These are phyloP conservation scores for Dromiciops gliroides DNA, from an alignment of 2,113 vertebrate genomes.

Conservation along the genomic window DNA sequence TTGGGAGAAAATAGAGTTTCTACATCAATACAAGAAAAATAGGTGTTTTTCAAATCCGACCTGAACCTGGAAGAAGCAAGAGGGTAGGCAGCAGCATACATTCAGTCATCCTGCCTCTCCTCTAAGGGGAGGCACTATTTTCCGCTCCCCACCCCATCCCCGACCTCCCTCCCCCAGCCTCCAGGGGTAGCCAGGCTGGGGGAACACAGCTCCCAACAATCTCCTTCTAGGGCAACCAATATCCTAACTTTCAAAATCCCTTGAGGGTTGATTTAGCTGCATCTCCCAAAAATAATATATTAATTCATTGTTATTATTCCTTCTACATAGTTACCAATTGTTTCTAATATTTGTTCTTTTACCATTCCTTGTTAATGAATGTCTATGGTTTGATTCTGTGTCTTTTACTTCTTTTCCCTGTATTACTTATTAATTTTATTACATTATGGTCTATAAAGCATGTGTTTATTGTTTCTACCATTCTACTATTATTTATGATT, in stretches of 20 bases:
- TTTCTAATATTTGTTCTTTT: neutral
- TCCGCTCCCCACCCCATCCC: slow-evolving; percentile 33
- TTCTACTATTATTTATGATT: neutral
- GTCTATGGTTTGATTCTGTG: neutral
- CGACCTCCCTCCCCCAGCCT: no score
- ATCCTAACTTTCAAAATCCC: neutral
- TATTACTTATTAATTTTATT: neutral
- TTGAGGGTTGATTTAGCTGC: neutral
- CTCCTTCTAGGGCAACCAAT: neutral
- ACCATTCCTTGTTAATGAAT: no score
- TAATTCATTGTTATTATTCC: neutral
- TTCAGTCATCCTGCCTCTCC: slow-evolving; percentile 13
- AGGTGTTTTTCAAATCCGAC: slow-evolving; percentile 69
- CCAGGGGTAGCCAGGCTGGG: slow-evolving; percentile 60
- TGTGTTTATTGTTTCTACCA: neutral
- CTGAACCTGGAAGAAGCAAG: slow-evolving; percentile 51
- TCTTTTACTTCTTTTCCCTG: neutral
- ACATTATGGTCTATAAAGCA: neutral
- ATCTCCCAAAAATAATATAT: neutral
- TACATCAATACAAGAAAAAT: slow-evolving; percentile 80
- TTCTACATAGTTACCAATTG: neutral
- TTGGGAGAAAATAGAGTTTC: slow-evolving; percentile 84
- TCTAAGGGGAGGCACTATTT: slow-evolving; percentile 54
- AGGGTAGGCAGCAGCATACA: neutral
- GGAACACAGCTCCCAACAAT: slow-evolving; percentile 71